A percentile compares a stretch with the other conserved stretches of the same genome.
phyloP scores from a whole-genome alignment of 2,888 invertebrate species.

The Watsonalla cultraria region DNA sequence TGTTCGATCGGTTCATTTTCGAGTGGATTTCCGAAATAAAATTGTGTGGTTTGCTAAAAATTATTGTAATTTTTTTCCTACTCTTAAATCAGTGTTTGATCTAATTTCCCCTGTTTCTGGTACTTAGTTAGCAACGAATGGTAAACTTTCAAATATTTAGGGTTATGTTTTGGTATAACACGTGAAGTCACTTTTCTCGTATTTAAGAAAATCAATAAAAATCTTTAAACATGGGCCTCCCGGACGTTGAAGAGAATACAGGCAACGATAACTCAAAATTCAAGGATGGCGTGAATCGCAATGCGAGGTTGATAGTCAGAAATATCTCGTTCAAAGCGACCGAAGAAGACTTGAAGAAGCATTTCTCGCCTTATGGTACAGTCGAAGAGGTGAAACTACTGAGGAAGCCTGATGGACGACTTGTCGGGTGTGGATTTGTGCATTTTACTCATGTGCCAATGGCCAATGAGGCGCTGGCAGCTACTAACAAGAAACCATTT shows the following conservation, averaged over 20 bases:
- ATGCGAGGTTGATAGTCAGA: constrained; percentile 81
- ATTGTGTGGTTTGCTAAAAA: too few relatives aligned
- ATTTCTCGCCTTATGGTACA: constrained; percentile 86
- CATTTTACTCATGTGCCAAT: constrained; percentile 87
- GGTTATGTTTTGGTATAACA: constrained; percentile 40
- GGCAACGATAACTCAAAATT: constrained; percentile 38
- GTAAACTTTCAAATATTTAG: constrained; percentile 6
- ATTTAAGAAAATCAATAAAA: neutral
- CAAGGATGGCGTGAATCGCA: constrained; percentile 49
- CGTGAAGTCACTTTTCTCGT: constrained; percentile 24
- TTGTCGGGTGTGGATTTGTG: constrained; percentile 93
- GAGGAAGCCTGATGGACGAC: constrained; percentile 85
- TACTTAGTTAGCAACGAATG: too few relatives aligned
- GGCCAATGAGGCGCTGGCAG: constrained; percentile 87
- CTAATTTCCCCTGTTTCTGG: too few relatives aligned
- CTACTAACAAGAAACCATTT: constrained; percentile 83
- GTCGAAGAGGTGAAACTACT: constrained; percentile 86
- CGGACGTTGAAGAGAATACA: constrained; percentile 29
- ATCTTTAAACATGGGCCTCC: constrained; percentile 30
- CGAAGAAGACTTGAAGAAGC: constrained; percentile 81
- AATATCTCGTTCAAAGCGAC: constrained; percentile 87
- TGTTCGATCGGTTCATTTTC: too few relatives aligned
- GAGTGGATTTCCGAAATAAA: too few relatives aligned
- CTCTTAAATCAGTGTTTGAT: too few relatives aligned
- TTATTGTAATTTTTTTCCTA: too few relatives aligned